Conservation (phyloP, 2,888 invertebrate species). For the Sericinus montela region DNA sequence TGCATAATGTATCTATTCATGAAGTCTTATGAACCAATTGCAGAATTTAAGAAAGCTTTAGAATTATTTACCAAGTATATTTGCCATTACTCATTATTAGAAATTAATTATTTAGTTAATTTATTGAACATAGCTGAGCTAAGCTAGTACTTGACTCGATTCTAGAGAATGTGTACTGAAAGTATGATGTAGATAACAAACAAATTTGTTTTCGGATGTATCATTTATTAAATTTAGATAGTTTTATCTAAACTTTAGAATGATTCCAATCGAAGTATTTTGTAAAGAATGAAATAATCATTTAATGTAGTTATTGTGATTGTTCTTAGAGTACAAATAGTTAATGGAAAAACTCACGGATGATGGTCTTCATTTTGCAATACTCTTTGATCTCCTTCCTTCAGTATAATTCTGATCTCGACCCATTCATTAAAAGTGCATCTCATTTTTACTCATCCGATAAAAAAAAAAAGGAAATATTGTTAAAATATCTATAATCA, state of each 20-base stretch:
- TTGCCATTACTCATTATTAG: neutral
- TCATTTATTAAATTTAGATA: neutral
- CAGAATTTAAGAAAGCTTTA: conserved; percentile 1
- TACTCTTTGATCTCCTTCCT: no score
- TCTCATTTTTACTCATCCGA: no score
- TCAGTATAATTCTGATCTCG: no score
- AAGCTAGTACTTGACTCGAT: no score
- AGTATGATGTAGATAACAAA: neutral
- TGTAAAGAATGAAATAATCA: neutral
- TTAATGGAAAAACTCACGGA: neutral
- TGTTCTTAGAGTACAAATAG: conserved; percentile 18
- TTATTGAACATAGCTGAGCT: no score
- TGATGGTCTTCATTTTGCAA: neutral
- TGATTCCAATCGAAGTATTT: neutral
- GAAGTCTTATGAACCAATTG: no score
- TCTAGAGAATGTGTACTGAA: neutral
- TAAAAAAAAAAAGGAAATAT: no score
- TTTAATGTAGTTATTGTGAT: conserved; percentile 10
- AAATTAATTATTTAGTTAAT: neutral
- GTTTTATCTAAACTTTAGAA: neutral
- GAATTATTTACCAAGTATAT: neutral
- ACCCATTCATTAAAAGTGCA: no score
- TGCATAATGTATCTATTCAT: no score
- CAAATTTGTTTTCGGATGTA: neutral
- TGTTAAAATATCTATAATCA: no score